phyloP scores from a whole-genome alignment of 2,797 vertebrate species.

The Anabacerthia variegaticeps region DNA sequence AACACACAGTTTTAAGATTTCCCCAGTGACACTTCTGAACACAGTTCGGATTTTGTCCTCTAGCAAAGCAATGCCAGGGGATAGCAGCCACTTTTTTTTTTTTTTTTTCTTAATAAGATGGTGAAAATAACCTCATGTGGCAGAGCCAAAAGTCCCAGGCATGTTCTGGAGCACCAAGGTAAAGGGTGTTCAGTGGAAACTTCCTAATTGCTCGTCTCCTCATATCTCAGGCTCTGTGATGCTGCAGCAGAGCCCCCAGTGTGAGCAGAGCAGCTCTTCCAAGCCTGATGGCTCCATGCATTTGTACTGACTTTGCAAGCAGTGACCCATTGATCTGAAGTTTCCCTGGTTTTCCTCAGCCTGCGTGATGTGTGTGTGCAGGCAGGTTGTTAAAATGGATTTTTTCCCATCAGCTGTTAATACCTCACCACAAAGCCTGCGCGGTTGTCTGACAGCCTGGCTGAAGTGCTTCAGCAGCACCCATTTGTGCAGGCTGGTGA shows the following conservation, averaged over 20 bases:
- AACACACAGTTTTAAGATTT: background rate
- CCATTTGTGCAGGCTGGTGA: background rate
- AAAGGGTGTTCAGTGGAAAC: background rate
- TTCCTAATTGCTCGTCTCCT: background rate
- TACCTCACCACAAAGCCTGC: background rate
- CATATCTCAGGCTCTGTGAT: accelerated
- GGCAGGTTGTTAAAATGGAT: background rate
- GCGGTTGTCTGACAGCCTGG: background rate
- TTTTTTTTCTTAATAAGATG: background rate
- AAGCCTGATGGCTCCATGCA: accelerated
- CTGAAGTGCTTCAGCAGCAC: background rate
- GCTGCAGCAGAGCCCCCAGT: background rate
- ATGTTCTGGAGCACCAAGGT: background rate
- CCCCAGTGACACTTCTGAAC: background rate
- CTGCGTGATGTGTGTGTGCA: background rate
- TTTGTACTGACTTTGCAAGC: background rate
- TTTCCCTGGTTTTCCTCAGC: background rate
- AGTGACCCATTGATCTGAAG: background rate
- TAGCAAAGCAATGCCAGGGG: background rate
- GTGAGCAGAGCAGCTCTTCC: background rate
- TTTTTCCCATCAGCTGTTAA: background rate
- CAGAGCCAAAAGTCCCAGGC: background rate
- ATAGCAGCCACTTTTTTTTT: background rate
- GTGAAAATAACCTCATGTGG: background rate
- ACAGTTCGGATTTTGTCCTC: background rate